Conservation (phyloP, 2,797 vertebrate genomes). For the Fistularia commersonii region DNA sequence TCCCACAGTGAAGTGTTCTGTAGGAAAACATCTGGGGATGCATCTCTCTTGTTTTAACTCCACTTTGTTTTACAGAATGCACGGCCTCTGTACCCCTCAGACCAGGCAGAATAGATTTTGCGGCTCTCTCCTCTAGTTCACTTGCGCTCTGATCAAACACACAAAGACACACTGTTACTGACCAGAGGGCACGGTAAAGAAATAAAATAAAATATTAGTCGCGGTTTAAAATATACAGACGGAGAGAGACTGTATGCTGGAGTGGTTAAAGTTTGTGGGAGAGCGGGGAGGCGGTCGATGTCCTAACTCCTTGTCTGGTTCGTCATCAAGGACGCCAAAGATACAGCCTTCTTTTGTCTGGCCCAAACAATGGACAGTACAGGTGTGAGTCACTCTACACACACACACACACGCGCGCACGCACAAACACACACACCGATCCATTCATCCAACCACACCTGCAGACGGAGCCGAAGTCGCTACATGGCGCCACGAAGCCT, state of each 20-base stretch:
- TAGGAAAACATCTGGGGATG: constrained; percentile 57
- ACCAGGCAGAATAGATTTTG: constrained; percentile 37
- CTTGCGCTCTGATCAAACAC: constrained; percentile 39
- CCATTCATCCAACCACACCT: constrained; percentile 15
- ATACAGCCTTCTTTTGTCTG: constrained; percentile 56
- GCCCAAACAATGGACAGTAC: constrained; percentile 44
- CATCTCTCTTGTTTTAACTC: constrained; percentile 47
- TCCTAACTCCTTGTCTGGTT: constrained; percentile 39
- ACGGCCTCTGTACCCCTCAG: constrained; percentile 43
- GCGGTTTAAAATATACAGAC: no score
- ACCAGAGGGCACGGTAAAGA: constrained; percentile 6
- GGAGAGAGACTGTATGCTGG: no score
- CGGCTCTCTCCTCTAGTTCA: constrained; percentile 24
- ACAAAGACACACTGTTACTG: constrained; percentile 14
- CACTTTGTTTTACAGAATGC: constrained; percentile 55
- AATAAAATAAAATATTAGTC: no score
- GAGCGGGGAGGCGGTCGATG: constrained; percentile 15
- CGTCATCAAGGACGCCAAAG: constrained; percentile 51
- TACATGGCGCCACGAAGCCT: no score
- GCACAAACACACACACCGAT: constrained; percentile 18
- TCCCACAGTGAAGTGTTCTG: constrained; percentile 51
- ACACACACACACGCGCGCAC: constrained; percentile 17
- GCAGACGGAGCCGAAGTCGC: no score
- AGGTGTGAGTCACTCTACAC: constrained; percentile 28
- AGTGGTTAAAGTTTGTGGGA: constrained; percentile 22